These are phyloP conservation scores for Griposia aprilina DNA, from an alignment of 2,888 invertebrate species.

Conservation along the genomic window DNA sequence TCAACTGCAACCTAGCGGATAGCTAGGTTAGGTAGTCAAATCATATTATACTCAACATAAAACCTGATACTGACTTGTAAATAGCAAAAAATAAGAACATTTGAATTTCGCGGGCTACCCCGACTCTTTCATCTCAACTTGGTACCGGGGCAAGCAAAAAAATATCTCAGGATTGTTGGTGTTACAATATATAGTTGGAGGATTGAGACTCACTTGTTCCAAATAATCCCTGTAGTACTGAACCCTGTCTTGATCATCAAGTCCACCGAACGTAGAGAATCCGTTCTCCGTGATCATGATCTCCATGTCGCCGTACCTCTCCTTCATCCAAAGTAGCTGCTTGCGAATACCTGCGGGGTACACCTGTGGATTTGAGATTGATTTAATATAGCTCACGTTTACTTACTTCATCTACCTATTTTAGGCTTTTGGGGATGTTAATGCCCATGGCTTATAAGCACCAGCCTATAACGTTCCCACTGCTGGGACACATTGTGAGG, in stretches of 20 bases:
- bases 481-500: too few relatives aligned
- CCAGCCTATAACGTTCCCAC: too few relatives aligned
- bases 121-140: too few relatives aligned
- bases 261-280: slow-evolving; percentile 66
- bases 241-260: slow-evolving; percentile 75
- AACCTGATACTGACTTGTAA: too few relatives aligned
- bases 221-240: slow-evolving; percentile 70
- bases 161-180: too few relatives aligned
- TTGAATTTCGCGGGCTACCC: too few relatives aligned
- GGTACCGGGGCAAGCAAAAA: too few relatives aligned
- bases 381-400: neutral
- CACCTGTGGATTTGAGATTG: slow-evolving; percentile 13
- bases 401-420: neutral
- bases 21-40: too few relatives aligned
- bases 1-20: too few relatives aligned
- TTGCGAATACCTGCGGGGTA: slow-evolving; percentile 83
- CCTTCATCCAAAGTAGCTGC: slow-evolving; percentile 79
- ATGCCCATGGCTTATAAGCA: neutral
- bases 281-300: slow-evolving; percentile 87
- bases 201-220: slow-evolving; percentile 69
- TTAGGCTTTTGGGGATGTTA: neutral
- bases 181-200: too few relatives aligned
- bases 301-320: slow-evolving; percentile 4
- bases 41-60: too few relatives aligned
- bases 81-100: too few relatives aligned